Conservation (phyloP, 92 coral and sea anemone species). For the Bergia puertoricense region DNA sequence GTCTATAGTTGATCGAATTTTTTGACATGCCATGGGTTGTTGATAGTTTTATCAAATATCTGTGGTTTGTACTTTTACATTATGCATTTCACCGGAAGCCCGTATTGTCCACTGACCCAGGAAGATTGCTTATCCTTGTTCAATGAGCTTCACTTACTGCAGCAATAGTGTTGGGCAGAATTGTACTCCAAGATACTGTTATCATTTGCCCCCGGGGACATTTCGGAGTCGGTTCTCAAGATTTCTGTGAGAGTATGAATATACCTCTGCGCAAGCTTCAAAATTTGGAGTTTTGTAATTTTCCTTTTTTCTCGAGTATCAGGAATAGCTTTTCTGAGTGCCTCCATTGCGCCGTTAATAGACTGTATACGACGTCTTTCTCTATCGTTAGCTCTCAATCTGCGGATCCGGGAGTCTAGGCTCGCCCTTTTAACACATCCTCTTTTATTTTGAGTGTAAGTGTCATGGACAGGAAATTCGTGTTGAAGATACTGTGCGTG, state of each 20-base stretch:
- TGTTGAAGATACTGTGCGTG: constrained; percentile 9
- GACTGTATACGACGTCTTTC: constrained; percentile 90
- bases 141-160: neutral
- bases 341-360: constrained; percentile 93
- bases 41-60: neutral
- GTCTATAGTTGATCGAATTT: neutral
- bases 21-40: neutral
- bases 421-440: constrained; percentile 34
- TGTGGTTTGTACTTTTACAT: neutral
- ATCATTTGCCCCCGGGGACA: constrained; percentile 14
- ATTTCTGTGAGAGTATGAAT: constrained; percentile 72
- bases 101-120: neutral
- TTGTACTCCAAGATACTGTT: constrained; percentile 14
- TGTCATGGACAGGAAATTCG: constrained; percentile 18
- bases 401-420: constrained; percentile 66
- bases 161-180: constrained; percentile 10
- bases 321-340: constrained; percentile 83
- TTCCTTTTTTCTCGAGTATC: constrained; percentile 81
- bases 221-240: constrained; percentile 49
- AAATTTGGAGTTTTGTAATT: constrained; percentile 85
- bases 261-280: constrained; percentile 89
- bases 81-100: neutral
- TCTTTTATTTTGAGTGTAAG: constrained; percentile 1
- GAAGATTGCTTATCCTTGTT: neutral
- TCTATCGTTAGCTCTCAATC: constrained; percentile 89